Evolutionary conservation across 2,888 invertebrate genomes (phyloP).

Genomic region (Idaea aversata): DNA sequence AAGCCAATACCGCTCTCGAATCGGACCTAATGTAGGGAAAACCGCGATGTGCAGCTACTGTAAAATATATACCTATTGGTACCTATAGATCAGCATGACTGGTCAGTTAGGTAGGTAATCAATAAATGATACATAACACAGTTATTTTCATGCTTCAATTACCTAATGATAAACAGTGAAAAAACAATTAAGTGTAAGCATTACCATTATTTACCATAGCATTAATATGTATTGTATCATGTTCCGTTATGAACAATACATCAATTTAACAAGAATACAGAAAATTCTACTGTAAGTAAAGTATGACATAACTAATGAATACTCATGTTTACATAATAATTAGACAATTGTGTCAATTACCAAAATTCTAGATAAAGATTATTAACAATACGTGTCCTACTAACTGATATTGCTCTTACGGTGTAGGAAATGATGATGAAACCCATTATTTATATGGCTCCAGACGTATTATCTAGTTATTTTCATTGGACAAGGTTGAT

Average conservation of each 20-base stretch:
- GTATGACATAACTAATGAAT: slow-evolving; percentile 12
- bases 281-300: slow-evolving; percentile 4
- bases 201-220: slow-evolving; percentile 37
- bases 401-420: no score
- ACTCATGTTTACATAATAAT: slow-evolving; percentile 16
- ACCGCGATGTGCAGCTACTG: no score
- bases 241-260: slow-evolving; percentile 35
- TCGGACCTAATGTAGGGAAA: no score
- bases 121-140: slow-evolving; percentile 14
- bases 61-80: slow-evolving; percentile 8
- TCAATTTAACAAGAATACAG: slow-evolving; percentile 15
- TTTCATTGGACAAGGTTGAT: no score
- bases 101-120: not conserved
- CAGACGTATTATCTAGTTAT: no score
- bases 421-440: no score
- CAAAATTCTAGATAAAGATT: not conserved
- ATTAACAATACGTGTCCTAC: not conserved
- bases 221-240: slow-evolving; percentile 36
- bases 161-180: slow-evolving; percentile 49
- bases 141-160: slow-evolving; percentile 57
- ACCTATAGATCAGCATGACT: not conserved
- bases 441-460: no score
- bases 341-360: not conserved
- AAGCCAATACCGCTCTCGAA: no score
- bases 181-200: slow-evolving; percentile 38